These are phyloP conservation scores for Solen grandis DNA, from an alignment of 1,140 invertebrate genomes.

Conservation along the genomic window DNA sequence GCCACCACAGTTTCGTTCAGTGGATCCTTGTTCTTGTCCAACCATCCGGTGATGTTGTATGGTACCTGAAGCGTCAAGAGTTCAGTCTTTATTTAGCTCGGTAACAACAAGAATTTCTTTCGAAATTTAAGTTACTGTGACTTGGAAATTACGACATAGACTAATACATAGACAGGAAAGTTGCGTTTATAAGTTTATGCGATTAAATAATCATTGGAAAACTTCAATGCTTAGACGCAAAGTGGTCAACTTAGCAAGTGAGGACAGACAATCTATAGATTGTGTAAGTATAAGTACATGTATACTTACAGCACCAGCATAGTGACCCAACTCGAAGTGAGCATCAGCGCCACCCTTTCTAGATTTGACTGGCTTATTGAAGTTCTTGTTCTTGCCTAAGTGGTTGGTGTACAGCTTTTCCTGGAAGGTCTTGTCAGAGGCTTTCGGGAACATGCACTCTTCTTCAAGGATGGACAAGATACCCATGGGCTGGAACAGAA, in stretches of 20 bases:
- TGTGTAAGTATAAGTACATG: neutral
- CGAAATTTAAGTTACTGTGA: neutral
- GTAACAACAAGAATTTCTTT: neutral
- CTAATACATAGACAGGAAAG: no score
- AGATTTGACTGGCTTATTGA: slow-evolving; percentile 95
- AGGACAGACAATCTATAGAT: neutral
- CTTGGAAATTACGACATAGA: neutral
- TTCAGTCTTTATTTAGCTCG: neutral
- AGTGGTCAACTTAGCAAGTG: neutral
- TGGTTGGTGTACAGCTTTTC: slow-evolving; percentile 99
- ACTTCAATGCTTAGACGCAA: no score
- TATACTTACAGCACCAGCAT: slow-evolving; percentile 93
- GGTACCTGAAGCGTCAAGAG: slow-evolving; percentile 90
- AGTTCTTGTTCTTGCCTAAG: slow-evolving; percentile 98
- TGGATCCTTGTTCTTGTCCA: slow-evolving; percentile 99
- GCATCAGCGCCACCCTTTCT: slow-evolving; percentile 95
- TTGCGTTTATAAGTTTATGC: neutral
- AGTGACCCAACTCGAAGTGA: slow-evolving; percentile 99
- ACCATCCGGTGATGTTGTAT: slow-evolving; percentile 96
- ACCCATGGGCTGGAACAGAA: slow-evolving; percentile 93
- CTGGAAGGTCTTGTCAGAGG: slow-evolving; percentile 97
- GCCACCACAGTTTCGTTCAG: slow-evolving; percentile 91
- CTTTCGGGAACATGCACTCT: slow-evolving; percentile 99
- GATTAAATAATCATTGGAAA: no score
- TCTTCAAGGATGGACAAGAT: slow-evolving; percentile 99